Evolutionary conservation across 2,113 vertebrate genomes (phyloP).

Genomic region (Hippocampus zosterae): DNA sequence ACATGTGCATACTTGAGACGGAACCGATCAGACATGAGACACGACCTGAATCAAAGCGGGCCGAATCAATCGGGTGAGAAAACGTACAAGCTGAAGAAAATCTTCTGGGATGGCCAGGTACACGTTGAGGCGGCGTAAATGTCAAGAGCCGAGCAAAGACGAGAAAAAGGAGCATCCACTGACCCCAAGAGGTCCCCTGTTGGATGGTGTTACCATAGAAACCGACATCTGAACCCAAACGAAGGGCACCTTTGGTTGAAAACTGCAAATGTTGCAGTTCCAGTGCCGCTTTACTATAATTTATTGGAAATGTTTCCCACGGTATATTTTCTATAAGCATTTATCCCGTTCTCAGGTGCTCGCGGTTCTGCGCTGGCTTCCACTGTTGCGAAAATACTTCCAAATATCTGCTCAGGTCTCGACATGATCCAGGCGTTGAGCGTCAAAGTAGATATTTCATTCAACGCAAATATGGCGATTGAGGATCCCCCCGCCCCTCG

Average conservation of each 20-base stretch:
- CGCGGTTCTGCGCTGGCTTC: neutral
- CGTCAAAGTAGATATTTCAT: neutral
- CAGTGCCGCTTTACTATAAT: neutral
- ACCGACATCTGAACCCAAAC: conserved; percentile 55
- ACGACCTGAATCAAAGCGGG: neutral
- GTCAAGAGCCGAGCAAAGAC: conserved; percentile 45
- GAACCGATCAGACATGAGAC: neutral
- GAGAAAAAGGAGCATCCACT: conserved; percentile 41
- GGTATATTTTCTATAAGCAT: neutral
- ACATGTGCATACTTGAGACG: conserved; percentile 14
- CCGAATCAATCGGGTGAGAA: conserved; percentile 22
- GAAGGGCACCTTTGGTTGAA: conserved; percentile 53
- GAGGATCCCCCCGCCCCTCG: neutral
- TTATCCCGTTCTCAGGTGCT: neutral
- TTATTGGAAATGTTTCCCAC: neutral
- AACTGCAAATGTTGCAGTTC: conserved; percentile 14
- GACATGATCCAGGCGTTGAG: neutral
- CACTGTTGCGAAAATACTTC: neutral
- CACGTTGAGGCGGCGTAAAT: conserved; percentile 42
- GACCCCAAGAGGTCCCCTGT: conserved; percentile 53
- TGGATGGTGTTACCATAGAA: conserved; percentile 70
- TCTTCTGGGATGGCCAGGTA: conserved; percentile 27
- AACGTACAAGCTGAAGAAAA: conserved; percentile 17
- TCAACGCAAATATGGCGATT: neutral
- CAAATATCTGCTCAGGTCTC: neutral